These are phyloP conservation scores for Teleogryllus oceanicus DNA, from an alignment of 2,888 invertebrate genomes.

Conservation along the genomic window DNA sequence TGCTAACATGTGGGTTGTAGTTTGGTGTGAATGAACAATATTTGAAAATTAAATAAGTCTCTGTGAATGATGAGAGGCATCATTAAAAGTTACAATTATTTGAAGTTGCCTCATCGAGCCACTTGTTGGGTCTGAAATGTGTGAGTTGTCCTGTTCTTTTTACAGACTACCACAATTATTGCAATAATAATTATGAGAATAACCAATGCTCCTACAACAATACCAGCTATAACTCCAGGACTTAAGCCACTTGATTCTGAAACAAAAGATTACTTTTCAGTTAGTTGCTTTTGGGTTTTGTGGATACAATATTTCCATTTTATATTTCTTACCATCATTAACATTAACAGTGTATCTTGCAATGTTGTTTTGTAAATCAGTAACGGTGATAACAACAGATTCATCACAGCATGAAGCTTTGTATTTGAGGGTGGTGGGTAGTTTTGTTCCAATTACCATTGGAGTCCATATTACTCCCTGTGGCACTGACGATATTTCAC, in stretches of 20 bases:
- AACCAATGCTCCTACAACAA: constrained; percentile 62
- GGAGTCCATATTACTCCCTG: constrained; percentile 59
- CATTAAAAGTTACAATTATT: not conserved
- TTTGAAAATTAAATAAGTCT: too few species aligned
- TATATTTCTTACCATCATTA: constrained; percentile 26
- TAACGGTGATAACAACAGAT: constrained; percentile 62
- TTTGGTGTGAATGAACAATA: too few species aligned
- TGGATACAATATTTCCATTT: too few species aligned
- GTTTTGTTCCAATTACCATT: constrained; percentile 62
- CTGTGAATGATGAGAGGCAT: too few species aligned
- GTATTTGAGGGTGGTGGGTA: constrained; percentile 63
- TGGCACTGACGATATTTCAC: constrained; percentile 42
- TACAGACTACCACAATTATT: constrained; percentile 58
- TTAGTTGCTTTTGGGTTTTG: too few species aligned
- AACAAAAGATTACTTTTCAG: too few species aligned
- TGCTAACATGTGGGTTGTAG: too few species aligned
- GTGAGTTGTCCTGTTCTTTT: constrained; percentile 52
- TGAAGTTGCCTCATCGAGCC: not conserved
- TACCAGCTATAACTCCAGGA: constrained; percentile 61
- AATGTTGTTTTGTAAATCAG: constrained; percentile 66
- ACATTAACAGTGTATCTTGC: constrained; percentile 59
- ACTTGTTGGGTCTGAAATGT: constrained; percentile 3
- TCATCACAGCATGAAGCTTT: constrained; percentile 71
- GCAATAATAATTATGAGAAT: constrained; percentile 60
- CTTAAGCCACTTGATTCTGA: not conserved